Percentiles rank a stretch among this genome's conserved stretches.
Evolutionary conservation across 2,113 vertebrate species (phyloP).

Genomic region (Polyodon spathula): DNA sequence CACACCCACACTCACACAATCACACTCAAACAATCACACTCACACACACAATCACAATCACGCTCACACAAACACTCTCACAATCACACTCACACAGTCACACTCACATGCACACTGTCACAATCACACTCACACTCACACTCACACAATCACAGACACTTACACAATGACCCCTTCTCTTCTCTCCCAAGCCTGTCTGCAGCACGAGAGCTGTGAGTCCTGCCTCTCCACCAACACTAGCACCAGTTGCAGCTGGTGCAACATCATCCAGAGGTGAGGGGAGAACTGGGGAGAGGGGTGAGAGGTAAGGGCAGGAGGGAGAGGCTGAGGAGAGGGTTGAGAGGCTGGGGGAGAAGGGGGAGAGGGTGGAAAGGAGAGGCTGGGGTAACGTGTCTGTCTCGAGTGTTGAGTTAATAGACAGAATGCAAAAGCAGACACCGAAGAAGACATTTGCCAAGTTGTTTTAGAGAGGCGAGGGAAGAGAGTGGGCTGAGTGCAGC

Average conservation of each 20-base stretch:
- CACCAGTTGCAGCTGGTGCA: conserved; percentile 85
- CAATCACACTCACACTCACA: not conserved
- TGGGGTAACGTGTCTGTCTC: no score
- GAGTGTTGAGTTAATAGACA: not conserved
- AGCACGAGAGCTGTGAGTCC: conserved; percentile 70
- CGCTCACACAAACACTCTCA: no score
- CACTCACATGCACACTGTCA: no score
- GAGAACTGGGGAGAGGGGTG: not conserved
- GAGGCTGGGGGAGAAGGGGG: not conserved
- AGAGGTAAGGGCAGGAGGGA: not conserved
- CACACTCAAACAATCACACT: not conserved
- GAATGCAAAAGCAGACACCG: not conserved
- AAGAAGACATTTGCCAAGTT: not conserved
- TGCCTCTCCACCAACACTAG: conserved; percentile 69
- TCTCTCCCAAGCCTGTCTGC: conserved; percentile 70
- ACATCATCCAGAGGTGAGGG: conserved; percentile 79
- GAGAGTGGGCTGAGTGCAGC: not conserved
- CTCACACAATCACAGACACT: not conserved
- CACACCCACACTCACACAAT: not conserved
- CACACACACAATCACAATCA: not conserved
- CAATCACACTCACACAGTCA: not conserved
- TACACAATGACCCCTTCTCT: conserved; percentile 13
- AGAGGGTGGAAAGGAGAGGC: no score
- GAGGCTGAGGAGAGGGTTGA: not conserved
- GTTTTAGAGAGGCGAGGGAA: not conserved